Conservation (phyloP, 2,797 vertebrate species). For the Alauda arvensis region DNA sequence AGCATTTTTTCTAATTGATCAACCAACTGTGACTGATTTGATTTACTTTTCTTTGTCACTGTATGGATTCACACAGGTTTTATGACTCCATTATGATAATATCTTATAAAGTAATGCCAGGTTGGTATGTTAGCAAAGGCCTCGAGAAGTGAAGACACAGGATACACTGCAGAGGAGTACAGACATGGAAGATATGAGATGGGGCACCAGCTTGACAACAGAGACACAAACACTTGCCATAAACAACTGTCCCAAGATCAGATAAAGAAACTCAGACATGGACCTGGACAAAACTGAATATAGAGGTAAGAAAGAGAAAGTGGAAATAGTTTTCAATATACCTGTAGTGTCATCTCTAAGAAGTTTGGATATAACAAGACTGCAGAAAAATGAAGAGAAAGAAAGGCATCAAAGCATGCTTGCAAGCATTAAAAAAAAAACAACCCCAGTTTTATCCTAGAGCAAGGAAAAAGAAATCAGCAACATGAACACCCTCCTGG, state of each 20-base stretch:
- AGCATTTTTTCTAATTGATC: neutral
- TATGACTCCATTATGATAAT: fast-evolving
- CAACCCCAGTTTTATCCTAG: neutral
- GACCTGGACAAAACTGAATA: neutral
- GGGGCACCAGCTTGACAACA: neutral
- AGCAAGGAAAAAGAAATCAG: neutral
- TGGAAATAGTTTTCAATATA: neutral
- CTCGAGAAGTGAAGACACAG: neutral
- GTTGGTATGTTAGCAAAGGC: neutral
- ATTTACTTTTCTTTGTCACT: neutral
- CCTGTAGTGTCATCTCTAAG: fast-evolving
- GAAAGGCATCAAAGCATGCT: neutral
- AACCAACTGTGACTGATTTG: neutral
- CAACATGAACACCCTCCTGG: neutral
- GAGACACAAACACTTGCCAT: neutral
- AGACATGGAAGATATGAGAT: neutral
- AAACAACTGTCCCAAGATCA: neutral
- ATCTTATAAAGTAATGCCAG: neutral
- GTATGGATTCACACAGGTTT: neutral
- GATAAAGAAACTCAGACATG: neutral
- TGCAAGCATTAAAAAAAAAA: neutral
- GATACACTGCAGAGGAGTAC: neutral
- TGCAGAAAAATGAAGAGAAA: neutral
- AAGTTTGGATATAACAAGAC: neutral
- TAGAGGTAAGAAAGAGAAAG: neutral